A percentile compares a stretch with the other conserved stretches of the same genome.
Conservation (phyloP, 2,113 vertebrate genomes). For the Elephas maximus region DNA sequence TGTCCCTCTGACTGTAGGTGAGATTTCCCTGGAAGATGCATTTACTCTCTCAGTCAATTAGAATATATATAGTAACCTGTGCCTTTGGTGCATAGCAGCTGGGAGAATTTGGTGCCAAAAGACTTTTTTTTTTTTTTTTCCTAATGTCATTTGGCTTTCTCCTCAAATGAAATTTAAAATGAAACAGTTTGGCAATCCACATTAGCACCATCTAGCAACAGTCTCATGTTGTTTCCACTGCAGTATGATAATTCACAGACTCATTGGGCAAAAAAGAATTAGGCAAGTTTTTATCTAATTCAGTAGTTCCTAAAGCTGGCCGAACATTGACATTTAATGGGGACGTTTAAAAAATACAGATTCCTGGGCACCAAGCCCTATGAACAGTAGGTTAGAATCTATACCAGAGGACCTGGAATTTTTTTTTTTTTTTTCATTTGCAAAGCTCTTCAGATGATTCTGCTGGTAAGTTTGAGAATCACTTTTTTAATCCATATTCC, state of each 20-base stretch:
- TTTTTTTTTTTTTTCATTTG: conserved; percentile 41
- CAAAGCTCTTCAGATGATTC: not conserved
- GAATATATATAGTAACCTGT: conserved; percentile 49
- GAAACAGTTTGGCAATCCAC: conserved; percentile 76
- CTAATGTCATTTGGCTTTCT: conserved; percentile 80
- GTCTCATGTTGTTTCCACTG: conserved; percentile 72
- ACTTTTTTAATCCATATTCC: not conserved
- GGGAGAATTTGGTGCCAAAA: conserved; percentile 70
- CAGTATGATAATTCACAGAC: conserved; percentile 79
- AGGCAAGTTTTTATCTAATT: conserved; percentile 73
- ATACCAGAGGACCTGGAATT: not conserved
- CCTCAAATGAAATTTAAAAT: conserved; percentile 80
- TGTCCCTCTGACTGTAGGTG: not conserved
- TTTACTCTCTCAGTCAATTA: conserved; percentile 11
- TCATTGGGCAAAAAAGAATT: conserved; percentile 76
- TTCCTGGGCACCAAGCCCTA: conserved; percentile 50
- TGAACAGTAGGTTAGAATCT: not conserved
- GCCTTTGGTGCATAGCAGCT: conserved; percentile 63
- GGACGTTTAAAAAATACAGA: conserved; percentile 68
- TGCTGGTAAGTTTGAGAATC: conserved; percentile 36
- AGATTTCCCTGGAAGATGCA: conserved; percentile 47
- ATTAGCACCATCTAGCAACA: conserved; percentile 70
- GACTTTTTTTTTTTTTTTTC: conserved; percentile 35
- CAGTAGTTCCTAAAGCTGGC: conserved; percentile 66
- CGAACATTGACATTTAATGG: conserved; percentile 72